Base-by-base conservation (phyloP, 2,888 invertebrate genomes). In the Corythucha ciliata region DNA sequence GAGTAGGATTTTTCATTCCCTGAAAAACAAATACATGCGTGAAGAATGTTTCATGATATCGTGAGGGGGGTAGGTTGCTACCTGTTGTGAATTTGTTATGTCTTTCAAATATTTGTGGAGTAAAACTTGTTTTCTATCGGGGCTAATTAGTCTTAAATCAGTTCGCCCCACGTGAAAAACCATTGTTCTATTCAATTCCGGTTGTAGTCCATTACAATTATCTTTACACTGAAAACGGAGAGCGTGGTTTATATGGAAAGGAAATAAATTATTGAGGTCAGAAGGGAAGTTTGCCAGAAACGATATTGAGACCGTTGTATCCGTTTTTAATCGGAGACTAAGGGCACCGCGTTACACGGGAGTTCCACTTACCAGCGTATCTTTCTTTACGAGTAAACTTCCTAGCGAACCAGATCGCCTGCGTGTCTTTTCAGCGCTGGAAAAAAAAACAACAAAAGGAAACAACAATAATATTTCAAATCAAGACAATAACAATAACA, bases 121-220 rank as follows among this genome's bases (percentile, higher is more conserved):
- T 6, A 94, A 73, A 10, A 90, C 82, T 62, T 87, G 84, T 64
- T 96, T 96, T 52, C 89, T 77, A 66, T 94, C 93, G 0, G 92
- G 90, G 62, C 91, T 92, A 58, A 96, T 92, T 4, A 96, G 75
- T 39, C 90, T 78, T 10, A 96, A 72, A 66, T 94, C 92, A 21
- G 80, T 77, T 39, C 85, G 76, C 5, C 90, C 92, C 6, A 96
- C 86, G 73, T 82, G 82, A 65, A 94, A 83, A 32, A 96, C 77
- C 93, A 96, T 94, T 0, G 92, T 93, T 39, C 92, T 77, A 69
- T 92, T 92, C 63, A 85, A 85, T 39, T 48, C 56, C 26, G 46
- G 53, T 20, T 36, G 42, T n/a, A 51, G 44, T 27, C 49, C 16
- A 27, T 48, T 33, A 47, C 53, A 53, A 26, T 42, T 45, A n/a